Percentiles rank a stretch among this genome's conserved stretches.
phyloP scores from a whole-genome alignment of 2,797 vertebrate genomes.

The Varecia variegata region DNA sequence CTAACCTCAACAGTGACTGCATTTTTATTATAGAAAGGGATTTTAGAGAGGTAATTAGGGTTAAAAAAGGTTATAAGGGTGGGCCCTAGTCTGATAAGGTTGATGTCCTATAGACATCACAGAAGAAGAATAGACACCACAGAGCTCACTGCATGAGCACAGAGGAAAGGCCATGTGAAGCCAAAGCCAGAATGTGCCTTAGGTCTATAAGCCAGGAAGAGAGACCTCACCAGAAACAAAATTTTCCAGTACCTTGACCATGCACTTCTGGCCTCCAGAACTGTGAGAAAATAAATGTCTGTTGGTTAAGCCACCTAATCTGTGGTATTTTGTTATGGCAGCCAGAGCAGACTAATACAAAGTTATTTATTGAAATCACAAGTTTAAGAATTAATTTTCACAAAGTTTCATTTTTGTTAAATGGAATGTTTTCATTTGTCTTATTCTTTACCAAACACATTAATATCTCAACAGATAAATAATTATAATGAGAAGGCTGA shows the following conservation, averaged over 20 bases:
- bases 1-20: background rate
- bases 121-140: background rate
- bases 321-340: background rate
- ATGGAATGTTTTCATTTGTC: background rate
- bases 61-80: background rate
- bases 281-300: background rate
- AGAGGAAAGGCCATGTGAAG: background rate
- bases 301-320: background rate
- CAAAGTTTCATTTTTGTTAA: background rate
- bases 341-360: background rate
- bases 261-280: background rate
- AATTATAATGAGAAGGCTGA: background rate
- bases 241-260: background rate
- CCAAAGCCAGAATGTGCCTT: no score
- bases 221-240: background rate
- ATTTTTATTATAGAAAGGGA: background rate
- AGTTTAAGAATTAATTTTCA: slow-evolving; percentile 3
- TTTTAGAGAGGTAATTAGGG: background rate
- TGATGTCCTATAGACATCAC: background rate
- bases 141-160: background rate
- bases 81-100: background rate
- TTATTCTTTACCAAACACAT: background rate
- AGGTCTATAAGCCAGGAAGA: background rate
- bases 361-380: background rate
- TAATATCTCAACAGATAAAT: background rate